Base-by-base conservation (phyloP, 2,888 invertebrate genomes). In the Crossocerus cetratus region DNA sequence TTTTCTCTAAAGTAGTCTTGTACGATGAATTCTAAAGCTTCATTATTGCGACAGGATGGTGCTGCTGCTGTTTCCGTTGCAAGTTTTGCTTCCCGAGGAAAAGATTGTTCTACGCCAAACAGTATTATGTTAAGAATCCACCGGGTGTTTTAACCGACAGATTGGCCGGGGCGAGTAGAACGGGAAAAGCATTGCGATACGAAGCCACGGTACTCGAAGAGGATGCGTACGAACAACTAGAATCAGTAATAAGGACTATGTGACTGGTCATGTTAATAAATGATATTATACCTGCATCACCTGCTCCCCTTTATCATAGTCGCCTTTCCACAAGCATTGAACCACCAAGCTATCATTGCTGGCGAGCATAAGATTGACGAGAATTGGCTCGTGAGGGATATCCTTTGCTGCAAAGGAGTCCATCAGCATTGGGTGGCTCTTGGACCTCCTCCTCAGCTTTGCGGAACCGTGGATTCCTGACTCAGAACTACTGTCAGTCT, bases 261-360 rank as follows among this genome's bases (percentile, higher is more conserved):
- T 92, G 69, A 89, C 5, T 49, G 53, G 8, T 11, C 65, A 54
- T 18, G 3, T 44, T 58, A 8, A 18, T 42, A 42, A 21, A 43
- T n/a, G 45, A 20, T 56, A 56, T 18, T 22, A 59, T 91, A 96
- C 97, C 94, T 96, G 93, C 81, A 96, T 93, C 72, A 97, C 95
- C 91, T 96, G 94, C 83, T 94, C 93, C 0, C 96, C 96, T 90
- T 95, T 94, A 4, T 92, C 92, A 78, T 94, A 94, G 86, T 96
- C 94, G 69, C 93, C 93, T 72, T 94, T 93, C 83, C 95, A 94
- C 54, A 97, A 91, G 55, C 96, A 96, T 87, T 95, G 92, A 49
- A 94, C 93, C n/a, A 96, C 93, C 56, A 97, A 91, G 77, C 94
- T 94, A 78, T 94, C 94, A 0, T 95, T 94, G 42, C 95, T 93